Conservation (phyloP, 2,797 vertebrate genomes). For the Pelobates cultripes region DNA sequence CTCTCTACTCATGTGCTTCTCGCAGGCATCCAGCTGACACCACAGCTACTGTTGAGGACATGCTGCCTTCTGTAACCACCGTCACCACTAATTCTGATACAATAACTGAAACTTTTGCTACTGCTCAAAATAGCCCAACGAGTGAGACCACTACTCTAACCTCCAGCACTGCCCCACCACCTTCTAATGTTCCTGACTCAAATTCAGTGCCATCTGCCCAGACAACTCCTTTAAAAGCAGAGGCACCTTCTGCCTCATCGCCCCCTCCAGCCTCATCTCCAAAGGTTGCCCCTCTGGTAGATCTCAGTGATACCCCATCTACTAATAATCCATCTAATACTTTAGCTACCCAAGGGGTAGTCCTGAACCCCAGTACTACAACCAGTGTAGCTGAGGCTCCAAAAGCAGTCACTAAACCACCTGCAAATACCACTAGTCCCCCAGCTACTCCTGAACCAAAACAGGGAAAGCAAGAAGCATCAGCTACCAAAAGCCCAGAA, state of each 20-base stretch:
- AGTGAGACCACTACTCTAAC: slow-evolving; percentile 96
- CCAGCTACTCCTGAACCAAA: slow-evolving; percentile 67
- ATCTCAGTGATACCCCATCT: slow-evolving; percentile 85
- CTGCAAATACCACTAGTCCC: slow-evolving; percentile 62
- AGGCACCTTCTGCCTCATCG: slow-evolving; percentile 64
- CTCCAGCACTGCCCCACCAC: slow-evolving; percentile 85
- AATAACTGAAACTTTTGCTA: slow-evolving; percentile 93
- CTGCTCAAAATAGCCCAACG: slow-evolving; percentile 93
- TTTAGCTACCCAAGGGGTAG: slow-evolving; percentile 69
- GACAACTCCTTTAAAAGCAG: slow-evolving; percentile 73
- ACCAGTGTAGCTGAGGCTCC: slow-evolving; percentile 61
- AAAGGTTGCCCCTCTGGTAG: slow-evolving; percentile 87
- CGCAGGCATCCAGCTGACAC: slow-evolving; percentile 90
- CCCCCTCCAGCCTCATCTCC: slow-evolving; percentile 68
- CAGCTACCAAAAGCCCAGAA: slow-evolving; percentile 73
- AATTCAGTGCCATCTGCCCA: slow-evolving; percentile 66
- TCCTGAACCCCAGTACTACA: slow-evolving; percentile 66
- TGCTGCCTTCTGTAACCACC: slow-evolving; percentile 90
- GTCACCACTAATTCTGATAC: slow-evolving; percentile 95
- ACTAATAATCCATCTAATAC: slow-evolving; percentile 66
- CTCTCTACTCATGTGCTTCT: slow-evolving; percentile 84
- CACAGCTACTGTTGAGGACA: slow-evolving; percentile 89
- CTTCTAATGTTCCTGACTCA: slow-evolving; percentile 75
- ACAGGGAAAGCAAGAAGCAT: slow-evolving; percentile 70
- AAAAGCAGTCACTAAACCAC: slow-evolving; percentile 67